Conservation (phyloP, 2,797 vertebrate genomes). For the Echiichthys vipera region DNA sequence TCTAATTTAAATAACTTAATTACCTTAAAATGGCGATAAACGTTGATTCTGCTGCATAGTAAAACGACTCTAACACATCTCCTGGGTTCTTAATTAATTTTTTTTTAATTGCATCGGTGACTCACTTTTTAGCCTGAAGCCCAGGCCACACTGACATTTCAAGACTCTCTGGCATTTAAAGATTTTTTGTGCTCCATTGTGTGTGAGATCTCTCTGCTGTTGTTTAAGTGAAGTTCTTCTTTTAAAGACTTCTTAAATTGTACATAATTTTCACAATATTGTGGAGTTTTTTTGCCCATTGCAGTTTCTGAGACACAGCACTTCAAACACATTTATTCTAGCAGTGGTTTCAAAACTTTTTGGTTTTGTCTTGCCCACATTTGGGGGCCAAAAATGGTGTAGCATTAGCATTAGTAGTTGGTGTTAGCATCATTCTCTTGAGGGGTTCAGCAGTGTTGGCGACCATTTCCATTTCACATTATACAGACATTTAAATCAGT, state of each 20-base stretch:
- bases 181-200: neutral
- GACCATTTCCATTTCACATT: neutral
- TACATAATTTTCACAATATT: neutral
- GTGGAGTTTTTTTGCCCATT: too few species aligned
- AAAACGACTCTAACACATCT: constrained; percentile 13
- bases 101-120: constrained; percentile 2
- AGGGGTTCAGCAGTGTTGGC: neutral
- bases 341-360: neutral
- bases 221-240: neutral
- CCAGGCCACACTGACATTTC: constrained; percentile 30
- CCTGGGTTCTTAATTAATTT: constrained; percentile 10
- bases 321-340: neutral
- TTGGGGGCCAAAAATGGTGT: neutral
- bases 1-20: constrained; percentile 44
- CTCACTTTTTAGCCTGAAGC: constrained; percentile 25
- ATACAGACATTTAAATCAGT: neutral
- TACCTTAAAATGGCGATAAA: constrained; percentile 16
- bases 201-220: neutral
- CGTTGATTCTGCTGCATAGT: constrained; percentile 6
- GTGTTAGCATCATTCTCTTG: neutral
- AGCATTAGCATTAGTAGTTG: neutral
- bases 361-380: neutral
- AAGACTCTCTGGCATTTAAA: constrained; percentile 24
- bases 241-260: neutral
- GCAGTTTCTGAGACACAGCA: neutral